Conservation (phyloP, 1,140 invertebrate genomes). For the Bombus vancouverensis region DNA sequence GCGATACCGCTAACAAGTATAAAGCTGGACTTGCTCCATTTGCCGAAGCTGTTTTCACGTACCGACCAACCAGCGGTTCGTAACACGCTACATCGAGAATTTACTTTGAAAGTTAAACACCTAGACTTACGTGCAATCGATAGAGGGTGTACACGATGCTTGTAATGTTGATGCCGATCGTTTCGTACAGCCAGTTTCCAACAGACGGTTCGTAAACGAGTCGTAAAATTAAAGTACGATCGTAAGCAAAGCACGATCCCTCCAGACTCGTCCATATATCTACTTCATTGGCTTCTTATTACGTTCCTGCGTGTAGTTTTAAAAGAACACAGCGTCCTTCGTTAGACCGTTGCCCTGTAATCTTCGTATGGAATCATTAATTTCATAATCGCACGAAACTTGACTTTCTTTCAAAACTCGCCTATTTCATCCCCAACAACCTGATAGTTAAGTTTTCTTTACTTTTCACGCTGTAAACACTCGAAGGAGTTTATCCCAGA, state of each 20-base stretch:
- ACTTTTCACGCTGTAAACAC: neutral
- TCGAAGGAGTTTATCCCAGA: neutral
- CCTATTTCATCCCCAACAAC: neutral
- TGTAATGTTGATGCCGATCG: neutral
- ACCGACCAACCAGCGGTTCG: neutral
- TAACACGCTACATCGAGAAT: neutral
- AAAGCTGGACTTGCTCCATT: conserved; percentile 33
- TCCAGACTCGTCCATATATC: neutral
- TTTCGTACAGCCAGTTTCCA: neutral
- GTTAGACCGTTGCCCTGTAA: too few relatives aligned
- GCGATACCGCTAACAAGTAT: conserved; percentile 17
- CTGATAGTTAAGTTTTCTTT: neutral
- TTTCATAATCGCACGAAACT: too few relatives aligned
- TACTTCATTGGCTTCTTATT: neutral
- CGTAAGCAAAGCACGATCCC: too few relatives aligned
- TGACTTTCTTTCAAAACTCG: too few relatives aligned
- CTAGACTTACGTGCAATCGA: conserved; percentile 27
- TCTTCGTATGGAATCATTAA: neutral
- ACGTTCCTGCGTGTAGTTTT: neutral
- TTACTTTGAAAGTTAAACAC: conserved; percentile 27
- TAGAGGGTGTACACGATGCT: neutral
- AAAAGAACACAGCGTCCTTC: neutral
- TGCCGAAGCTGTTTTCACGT: neutral
- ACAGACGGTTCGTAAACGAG: conserved; percentile 22
- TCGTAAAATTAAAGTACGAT: conserved; percentile 16